Evolutionary conservation across 2,797 vertebrate genomes (phyloP).

Genomic region (Tarsius wallacei): DNA sequence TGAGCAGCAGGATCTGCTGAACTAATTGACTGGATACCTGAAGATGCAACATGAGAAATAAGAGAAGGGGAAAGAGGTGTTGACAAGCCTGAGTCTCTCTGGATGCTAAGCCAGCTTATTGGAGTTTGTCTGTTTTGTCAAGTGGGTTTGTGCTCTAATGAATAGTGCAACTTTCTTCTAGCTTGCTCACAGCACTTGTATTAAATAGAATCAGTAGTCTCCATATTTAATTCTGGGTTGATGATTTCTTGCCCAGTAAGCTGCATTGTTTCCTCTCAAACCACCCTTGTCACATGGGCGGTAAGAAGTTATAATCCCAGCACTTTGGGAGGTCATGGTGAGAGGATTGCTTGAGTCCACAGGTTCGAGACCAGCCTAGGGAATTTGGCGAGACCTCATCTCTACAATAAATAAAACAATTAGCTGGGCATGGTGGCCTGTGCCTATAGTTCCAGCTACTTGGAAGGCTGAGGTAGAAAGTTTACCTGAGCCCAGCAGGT

Average conservation of each 20-base stretch:
- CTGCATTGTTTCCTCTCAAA: constrained; percentile 43
- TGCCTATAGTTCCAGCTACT: no score
- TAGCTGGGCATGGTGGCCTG: no score
- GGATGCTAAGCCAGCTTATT: not conserved
- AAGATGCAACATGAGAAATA: not conserved
- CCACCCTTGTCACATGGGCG: not conserved
- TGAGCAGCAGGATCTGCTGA: not conserved
- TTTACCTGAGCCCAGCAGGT: no score
- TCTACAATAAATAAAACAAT: no score
- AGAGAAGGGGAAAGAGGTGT: not conserved
- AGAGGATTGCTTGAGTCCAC: no score
- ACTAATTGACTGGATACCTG: not conserved
- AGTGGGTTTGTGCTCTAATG: not conserved
- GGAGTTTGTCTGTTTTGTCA: not conserved
- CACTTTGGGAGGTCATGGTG: no score
- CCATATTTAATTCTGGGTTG: constrained; percentile 13
- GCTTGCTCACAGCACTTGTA: not conserved
- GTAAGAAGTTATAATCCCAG: not conserved
- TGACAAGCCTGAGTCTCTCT: not conserved
- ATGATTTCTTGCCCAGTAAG: constrained; percentile 18
- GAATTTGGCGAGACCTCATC: no score
- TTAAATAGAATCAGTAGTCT: not conserved
- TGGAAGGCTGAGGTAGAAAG: no score
- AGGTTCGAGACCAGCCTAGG: no score
- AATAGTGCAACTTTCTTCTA: not conserved